These are phyloP conservation scores for Gallinago jamesoni DNA, from an alignment of 2,113 vertebrate species.

Conservation along the genomic window DNA sequence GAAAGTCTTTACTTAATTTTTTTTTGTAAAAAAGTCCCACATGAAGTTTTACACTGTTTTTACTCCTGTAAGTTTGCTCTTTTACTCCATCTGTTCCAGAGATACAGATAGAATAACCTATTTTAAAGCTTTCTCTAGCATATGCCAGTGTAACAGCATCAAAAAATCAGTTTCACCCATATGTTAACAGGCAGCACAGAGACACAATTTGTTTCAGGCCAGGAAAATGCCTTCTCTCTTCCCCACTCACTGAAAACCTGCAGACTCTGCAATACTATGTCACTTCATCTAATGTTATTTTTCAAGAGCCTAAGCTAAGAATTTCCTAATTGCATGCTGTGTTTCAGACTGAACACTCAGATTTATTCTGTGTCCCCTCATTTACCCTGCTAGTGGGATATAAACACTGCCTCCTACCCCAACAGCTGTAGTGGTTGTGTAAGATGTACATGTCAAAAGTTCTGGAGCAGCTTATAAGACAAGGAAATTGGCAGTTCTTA, in stretches of 20 bases:
- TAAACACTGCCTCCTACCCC: not conserved
- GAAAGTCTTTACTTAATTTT: not conserved
- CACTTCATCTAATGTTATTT: not conserved
- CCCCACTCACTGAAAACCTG: not conserved
- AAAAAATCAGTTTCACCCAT: not conserved
- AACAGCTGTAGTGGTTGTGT: not conserved
- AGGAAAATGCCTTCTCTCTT: not conserved
- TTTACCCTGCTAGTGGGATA: not conserved
- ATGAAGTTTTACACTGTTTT: not conserved
- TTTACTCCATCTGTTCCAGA: not conserved
- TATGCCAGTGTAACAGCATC: not conserved
- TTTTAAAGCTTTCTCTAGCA: not conserved
- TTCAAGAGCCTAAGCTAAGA: not conserved
- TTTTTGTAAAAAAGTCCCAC: not conserved
- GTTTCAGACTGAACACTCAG: not conserved
- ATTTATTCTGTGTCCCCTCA: not conserved
- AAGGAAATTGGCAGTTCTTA: not conserved
- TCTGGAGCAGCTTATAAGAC: not conserved
- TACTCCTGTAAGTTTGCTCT: not conserved
- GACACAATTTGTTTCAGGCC: not conserved
- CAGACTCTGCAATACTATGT: not conserved
- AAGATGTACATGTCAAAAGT: not conserved
- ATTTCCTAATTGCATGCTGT: not conserved
- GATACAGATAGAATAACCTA: not conserved
- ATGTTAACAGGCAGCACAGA: not conserved